Base-by-base conservation (phyloP, 2,888 invertebrate species). In the Erpobdella octoculata region DNA sequence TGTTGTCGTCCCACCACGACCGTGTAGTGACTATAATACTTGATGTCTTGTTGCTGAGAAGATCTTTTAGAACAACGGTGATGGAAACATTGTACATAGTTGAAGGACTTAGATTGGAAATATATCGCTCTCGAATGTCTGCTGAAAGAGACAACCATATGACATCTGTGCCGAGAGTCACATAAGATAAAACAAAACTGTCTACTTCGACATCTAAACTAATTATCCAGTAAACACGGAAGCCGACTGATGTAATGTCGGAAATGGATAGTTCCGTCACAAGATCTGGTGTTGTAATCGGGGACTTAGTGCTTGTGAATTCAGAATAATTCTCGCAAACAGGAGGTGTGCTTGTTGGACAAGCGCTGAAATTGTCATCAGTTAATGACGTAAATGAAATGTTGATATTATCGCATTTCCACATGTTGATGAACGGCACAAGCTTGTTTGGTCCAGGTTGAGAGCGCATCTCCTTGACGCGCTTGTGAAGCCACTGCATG, bases 401-500 rank as follows among this genome's bases (percentile, higher is more conserved):
- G 28, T 37, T 25, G 1, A 58, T 28, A 36, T 66, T 59, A 18
- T 35, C 58, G 41, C 71, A 71, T n/a, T 25, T 66, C 71, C 71
- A 71, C 48, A 15, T 36, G 38, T 67, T 36, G 4, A 21, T n/a
- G 21, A 28, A 46, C 9, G 61, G 5, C 33, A 67, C 31, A 33
- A 58, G 41, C 0, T 35, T 4, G 6, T 15, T 1, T 18, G 46
- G 35, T 4, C 58, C 46, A 18, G 6, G 25, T 21, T 53, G 35
- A 12, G 25, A 37, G 8, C 67, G 53, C 15, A 59, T 28, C 15
- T 28, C n/a, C 61, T 70, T 28, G 3, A 59, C 33, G 35, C 70
- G 58, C 15, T 59, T 37, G 38, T 70, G 33, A 25, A 71, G 67
- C 71, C 71, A 71, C 33, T 67, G 25, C 58, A 71, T 67, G 18